Evolutionary conservation across 1,140 invertebrate species (phyloP), one percentile per base, ranked within the genome.

Genomic region (Heliconius hermathena): DNA sequence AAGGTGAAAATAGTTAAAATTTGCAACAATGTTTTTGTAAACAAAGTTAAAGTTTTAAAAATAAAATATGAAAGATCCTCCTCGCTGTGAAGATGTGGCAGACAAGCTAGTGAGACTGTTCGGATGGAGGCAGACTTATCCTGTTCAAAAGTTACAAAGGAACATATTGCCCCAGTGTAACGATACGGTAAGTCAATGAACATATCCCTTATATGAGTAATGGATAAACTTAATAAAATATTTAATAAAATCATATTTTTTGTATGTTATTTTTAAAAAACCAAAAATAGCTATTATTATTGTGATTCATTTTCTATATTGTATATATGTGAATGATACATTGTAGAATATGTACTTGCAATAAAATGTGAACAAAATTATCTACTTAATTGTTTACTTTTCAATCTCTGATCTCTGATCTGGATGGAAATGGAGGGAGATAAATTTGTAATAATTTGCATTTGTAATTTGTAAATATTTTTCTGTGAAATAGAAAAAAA

Each of bases 121-220:
- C 83, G 96, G 96, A 57, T 97, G 97, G 96, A 94, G 96, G 81
- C 97, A 97, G 87, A 97, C 96, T 52, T 97, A 97, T 89, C 96
- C 97, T 73, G 96, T 97, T 79, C 96, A 97, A 85, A 97, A 97
- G 85, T 93, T 97, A 79, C 97, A 97, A 85, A 95, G 96, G 88
- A 96, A 95, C 83, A 95, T 97, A 73, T 91, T 95, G 46, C 96
- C 95, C 16, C 94, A 95, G 80, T 87, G 88, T 20, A 93, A 81
- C 80, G 89, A 95, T 72, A 91, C 87, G 81, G 90, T 92, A 88
- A 93, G 89, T 76, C 0, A 66, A 29, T 66, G 0, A 46, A 46
- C 8, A 22, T 22, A 57, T 22, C 54, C 2, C 54, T 57, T 9
- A 9, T n/a, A 57, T 8, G 8, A 60, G 0, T 8, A 22, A 66